These are phyloP conservation scores for Phyllopteryx taeniolatus DNA, from an alignment of 2,113 vertebrate genomes.

Conservation along the genomic window DNA sequence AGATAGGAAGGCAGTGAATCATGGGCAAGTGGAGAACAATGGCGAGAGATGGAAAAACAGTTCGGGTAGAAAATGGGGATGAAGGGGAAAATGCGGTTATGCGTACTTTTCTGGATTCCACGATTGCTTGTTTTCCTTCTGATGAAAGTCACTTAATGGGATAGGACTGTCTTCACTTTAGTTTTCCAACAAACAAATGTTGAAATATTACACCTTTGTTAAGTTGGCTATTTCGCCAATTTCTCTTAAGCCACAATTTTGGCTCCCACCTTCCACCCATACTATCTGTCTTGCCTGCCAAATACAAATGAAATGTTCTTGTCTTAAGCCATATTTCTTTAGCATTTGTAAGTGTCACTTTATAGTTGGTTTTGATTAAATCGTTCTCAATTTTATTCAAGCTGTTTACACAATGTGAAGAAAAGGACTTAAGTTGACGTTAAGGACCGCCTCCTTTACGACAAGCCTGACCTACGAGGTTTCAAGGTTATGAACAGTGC, in stretches of 20 bases:
- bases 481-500: too few species aligned
- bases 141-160: not conserved
- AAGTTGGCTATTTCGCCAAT: not conserved
- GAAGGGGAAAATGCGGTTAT: conserved; percentile 15
- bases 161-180: not conserved
- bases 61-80: conserved; percentile 30
- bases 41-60: conserved; percentile 20
- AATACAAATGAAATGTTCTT: not conserved
- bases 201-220: not conserved
- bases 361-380: not conserved
- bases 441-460: not conserved
- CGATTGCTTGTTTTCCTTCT: not conserved
- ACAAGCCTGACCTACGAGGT: too few species aligned
- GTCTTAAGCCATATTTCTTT: not conserved
- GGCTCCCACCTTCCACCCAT: not conserved
- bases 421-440: not conserved
- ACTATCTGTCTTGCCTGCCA: not conserved
- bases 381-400: not conserved
- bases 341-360: not conserved
- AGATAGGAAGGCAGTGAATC: conserved; percentile 5
- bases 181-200: not conserved
- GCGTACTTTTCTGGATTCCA: not conserved
- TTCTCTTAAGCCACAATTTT: not conserved
- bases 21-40: conserved; percentile 27
- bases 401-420: not conserved